Base-by-base conservation (phyloP, 2,888 invertebrate species). In the Ectobius pallidus region DNA sequence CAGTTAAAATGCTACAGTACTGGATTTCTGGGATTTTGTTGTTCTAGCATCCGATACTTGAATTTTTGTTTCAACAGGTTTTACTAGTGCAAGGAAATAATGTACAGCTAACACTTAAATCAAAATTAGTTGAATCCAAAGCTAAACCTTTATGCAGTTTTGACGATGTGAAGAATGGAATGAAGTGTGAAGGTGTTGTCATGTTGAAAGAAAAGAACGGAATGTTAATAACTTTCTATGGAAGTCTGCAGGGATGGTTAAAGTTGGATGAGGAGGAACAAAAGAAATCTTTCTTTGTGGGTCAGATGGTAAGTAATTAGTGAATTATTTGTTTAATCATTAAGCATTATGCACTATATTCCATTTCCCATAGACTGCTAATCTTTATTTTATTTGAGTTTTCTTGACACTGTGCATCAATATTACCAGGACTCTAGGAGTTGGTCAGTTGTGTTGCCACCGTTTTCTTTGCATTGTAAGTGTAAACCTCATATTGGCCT, bases 81-180 rank as follows among this genome's bases (percentile, higher is more conserved):
- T 81, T 91, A 39, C 81, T 81, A 0, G 79, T 87, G 3, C 86
- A 87, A 76, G 65, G 73, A 78, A 0, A 83, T 84, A 27, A 83
- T 3, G 81, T 90, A 1, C 81, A 87, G 68, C 84, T 93, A 22
- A 92, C 92, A 0, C 82, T 91, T 78, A 92, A 92, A 78, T 86
- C 86, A 2, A 87, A 89, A 2, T 85, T 93, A 11, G 80, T 93
- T 73, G 81, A 86, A 0, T 85, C 86, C 0, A 84, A 86, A 0
- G 79, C 86, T 1, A 84, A 85, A 18, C 81, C 88, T 39, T 81
- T 93, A 4, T 81, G 79, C 0, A 82, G 83, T 1, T 83, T 87
- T 62, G 80, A 85, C 0, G 81, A 88, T 9, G 89, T 87, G 0
- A 80, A 83, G 46, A 75, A 85, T 1, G 88, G 88, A 44, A 81